These are phyloP conservation scores for Mactra quadrangularis DNA, from an alignment of 1,140 invertebrate genomes.

Conservation along the genomic window DNA sequence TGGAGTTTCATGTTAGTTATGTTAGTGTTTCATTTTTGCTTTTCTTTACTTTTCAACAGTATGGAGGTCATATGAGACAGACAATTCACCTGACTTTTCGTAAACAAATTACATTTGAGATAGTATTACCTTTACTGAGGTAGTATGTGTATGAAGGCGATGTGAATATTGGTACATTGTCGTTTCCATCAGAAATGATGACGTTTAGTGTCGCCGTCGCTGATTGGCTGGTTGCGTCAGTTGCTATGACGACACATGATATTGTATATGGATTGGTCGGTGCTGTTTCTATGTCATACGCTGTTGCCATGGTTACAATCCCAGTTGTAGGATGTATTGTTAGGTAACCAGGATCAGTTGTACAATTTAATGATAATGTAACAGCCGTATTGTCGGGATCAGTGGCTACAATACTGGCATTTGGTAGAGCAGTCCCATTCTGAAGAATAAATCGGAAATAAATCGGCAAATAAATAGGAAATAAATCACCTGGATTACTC, in stretches of 20 bases:
- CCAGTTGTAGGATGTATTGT: conserved; percentile 27
- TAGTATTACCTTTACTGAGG: conserved; percentile 89
- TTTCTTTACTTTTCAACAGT: no score
- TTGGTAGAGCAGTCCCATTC: conserved; percentile 30
- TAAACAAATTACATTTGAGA: no score
- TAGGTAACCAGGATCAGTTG: conserved; percentile 19
- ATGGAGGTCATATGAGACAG: no score
- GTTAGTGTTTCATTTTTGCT: no score
- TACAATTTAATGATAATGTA: conserved; percentile 18
- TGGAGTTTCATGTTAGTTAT: no score
- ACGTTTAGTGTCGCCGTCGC: conserved; percentile 61
- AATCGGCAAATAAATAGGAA: no score
- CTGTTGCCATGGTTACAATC: conserved; percentile 43
- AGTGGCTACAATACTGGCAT: conserved; percentile 15
- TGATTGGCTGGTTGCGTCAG: conserved; percentile 40
- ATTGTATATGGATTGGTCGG: conserved; percentile 26
- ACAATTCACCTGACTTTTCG: no score
- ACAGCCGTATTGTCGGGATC: conserved; percentile 37
- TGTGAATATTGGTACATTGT: conserved; percentile 74
- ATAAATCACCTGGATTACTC: no score
- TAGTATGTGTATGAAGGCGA: conserved; percentile 89
- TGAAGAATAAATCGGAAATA: no score
- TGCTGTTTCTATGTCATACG: conserved; percentile 35
- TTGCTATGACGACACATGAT: conserved; percentile 16
- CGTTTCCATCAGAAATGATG: conserved; percentile 67